Percentiles rank a stretch among this genome's conserved stretches.
Evolutionary conservation across 2,797 vertebrate species (phyloP).

Genomic region (Rhinoraja longicauda): DNA sequence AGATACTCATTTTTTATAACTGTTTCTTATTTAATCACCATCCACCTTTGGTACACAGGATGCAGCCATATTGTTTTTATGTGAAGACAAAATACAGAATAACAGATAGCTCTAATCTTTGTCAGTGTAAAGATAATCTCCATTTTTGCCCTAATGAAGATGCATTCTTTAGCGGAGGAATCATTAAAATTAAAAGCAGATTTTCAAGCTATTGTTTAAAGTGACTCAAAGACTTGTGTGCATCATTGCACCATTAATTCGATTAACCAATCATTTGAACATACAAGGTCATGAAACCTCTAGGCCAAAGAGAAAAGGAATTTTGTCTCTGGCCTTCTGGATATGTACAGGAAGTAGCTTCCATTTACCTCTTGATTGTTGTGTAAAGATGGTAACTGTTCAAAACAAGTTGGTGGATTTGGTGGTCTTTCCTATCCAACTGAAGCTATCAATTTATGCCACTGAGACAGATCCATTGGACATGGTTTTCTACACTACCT

Average conservation of each 20-base stretch:
- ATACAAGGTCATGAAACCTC: background rate
- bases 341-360: background rate
- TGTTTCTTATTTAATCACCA: background rate
- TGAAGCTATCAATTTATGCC: background rate
- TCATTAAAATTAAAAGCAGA: background rate
- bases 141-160: background rate
- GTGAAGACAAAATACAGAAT: background rate
- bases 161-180: too few species aligned
- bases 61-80: background rate
- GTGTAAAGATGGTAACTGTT: background rate
- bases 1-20: background rate
- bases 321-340: background rate
- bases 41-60: background rate
- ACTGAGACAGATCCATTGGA: background rate
- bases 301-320: background rate
- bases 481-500: background rate
- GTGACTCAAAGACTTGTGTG: background rate
- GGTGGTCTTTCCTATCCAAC: background rate
- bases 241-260: background rate
- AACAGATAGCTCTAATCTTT: too few species aligned
- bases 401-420: background rate
- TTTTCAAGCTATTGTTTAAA: background rate
- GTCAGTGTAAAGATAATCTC: background rate
- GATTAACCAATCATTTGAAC: background rate
- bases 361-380: background rate